These are phyloP conservation scores for Mythimna ferrago DNA, from an alignment of 2,888 invertebrate species.

Conservation along the genomic window DNA sequence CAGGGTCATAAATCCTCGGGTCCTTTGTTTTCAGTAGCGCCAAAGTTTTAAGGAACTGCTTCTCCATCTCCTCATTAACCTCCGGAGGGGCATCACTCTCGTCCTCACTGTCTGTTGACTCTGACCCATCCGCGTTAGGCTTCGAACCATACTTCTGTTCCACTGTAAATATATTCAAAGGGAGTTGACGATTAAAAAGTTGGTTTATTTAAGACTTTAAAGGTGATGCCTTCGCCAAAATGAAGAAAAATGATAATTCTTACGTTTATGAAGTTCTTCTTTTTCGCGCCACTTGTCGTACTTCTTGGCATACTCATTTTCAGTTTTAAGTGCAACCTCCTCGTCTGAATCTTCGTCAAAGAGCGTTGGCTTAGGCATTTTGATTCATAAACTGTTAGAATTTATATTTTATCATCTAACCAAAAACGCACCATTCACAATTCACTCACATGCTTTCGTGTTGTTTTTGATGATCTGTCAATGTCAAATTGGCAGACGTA, in stretches of 20 bases:
- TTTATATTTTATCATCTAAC: constrained; percentile 37
- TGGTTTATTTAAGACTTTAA: constrained; percentile 3
- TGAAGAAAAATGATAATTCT: constrained; percentile 63
- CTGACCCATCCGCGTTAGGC: constrained; percentile 82
- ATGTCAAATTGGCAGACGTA: background rate
- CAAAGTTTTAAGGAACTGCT: constrained; percentile 96
- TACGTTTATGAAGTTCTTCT: constrained; percentile 96
- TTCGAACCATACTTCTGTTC: constrained; percentile 94
- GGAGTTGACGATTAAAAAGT: background rate
- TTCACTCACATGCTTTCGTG: constrained; percentile 40
- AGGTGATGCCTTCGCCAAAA: background rate
- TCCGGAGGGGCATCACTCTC: constrained; percentile 92
- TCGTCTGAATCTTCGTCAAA: constrained; percentile 91
- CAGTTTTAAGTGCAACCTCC: constrained; percentile 92
- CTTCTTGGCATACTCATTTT: constrained; percentile 95
- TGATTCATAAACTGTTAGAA: constrained; percentile 23
- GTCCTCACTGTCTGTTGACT: constrained; percentile 91
- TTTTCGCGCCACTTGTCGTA: constrained; percentile 96
- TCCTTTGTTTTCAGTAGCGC: constrained; percentile 96
- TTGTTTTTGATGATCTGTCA: constrained; percentile 42
- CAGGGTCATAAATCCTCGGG: constrained; percentile 96
- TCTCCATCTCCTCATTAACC: constrained; percentile 93
- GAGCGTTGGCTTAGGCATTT: constrained; percentile 81
- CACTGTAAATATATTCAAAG: constrained; percentile 85
- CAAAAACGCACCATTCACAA: constrained; percentile 27